These are phyloP conservation scores for human (Homo sapiens) DNA, from an alignment of 2,113 vertebrate genomes.

Conservation along the genomic window GRCh38 chrX:27180001-27180500, in stretches of 20 bases:
- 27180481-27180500: background rate
- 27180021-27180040: background rate
- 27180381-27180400: background rate
- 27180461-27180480: background rate
- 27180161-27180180: background rate
- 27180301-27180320: background rate
- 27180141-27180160: background rate
- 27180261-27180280: background rate
- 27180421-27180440: background rate
- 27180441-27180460: background rate
- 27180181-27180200: background rate
- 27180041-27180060: background rate
- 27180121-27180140: background rate
- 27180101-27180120: background rate
- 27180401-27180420: background rate
- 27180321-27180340: background rate
- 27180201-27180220: background rate
- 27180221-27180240: background rate
- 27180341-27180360: background rate
- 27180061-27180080: conserved; percentile 30
- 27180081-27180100: background rate
- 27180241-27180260: background rate
- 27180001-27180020: conserved; percentile 5
- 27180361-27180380: background rate
- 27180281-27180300: background rate